phyloP scores from a whole-genome alignment of 2,797 vertebrate genomes.

The Mormyrops boulengeri region DNA sequence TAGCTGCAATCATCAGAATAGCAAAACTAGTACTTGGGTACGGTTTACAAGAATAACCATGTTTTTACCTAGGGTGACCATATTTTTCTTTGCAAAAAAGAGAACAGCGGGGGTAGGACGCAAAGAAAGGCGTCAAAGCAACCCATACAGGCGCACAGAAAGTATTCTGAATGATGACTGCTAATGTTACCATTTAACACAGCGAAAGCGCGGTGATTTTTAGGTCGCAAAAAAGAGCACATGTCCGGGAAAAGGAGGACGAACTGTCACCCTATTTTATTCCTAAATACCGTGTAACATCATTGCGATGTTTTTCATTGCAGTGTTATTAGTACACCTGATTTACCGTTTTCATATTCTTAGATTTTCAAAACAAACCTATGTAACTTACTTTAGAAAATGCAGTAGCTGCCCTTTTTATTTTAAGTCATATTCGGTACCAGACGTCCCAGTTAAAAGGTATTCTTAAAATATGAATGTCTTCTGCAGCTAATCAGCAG shows the following conservation, averaged over 20 bases:
- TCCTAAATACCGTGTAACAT: not conserved
- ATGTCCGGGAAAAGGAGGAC: not conserved
- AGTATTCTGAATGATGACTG: not conserved
- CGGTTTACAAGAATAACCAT: not conserved
- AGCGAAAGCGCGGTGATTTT: not conserved
- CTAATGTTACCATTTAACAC: not conserved
- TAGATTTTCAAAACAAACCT: not conserved
- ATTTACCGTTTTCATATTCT: not conserved
- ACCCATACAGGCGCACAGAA: not conserved
- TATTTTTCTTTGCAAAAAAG: not conserved
- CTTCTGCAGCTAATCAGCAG: constrained; percentile 27
- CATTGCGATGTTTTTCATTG: not conserved
- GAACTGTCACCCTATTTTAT: not conserved
- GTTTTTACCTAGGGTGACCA: not conserved
- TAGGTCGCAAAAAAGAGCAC: not conserved
- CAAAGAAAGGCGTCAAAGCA: not conserved
- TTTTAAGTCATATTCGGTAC: not conserved
- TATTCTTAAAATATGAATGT: not conserved
- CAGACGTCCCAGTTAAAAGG: not conserved
- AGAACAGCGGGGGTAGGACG: not conserved
- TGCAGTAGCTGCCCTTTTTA: not conserved
- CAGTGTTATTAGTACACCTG: not conserved
- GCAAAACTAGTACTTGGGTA: not conserved
- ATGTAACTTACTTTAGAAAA: not conserved
- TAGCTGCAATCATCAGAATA: not conserved